A percentile compares a stretch with the other conserved stretches of the same genome.
phyloP scores from a whole-genome alignment of 2,888 invertebrate species.

The Lumbricus terrestris region DNA sequence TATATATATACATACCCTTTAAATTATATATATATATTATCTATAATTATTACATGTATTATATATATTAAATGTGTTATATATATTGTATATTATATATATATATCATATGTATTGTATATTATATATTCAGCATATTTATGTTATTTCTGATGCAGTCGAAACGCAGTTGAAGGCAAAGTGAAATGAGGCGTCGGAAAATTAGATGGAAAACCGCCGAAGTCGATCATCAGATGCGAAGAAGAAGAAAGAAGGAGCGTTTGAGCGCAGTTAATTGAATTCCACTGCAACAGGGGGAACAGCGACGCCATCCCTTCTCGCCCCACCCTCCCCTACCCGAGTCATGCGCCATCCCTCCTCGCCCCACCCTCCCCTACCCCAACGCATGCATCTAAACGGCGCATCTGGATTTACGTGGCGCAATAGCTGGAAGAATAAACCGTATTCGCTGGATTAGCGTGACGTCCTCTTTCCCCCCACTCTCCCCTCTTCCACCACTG shows the following conservation, averaged over 20 bases:
- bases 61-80: no score
- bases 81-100: neutral
- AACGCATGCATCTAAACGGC: neutral
- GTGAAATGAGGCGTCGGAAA: neutral
- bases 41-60: neutral
- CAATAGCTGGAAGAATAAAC: no score
- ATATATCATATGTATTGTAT: neutral
- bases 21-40: conserved; percentile 10
- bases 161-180: neutral
- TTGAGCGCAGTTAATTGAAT: neutral
- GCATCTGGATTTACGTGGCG: neutral
- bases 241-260: neutral
- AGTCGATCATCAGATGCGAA: neutral
- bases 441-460: neutral
- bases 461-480: neutral
- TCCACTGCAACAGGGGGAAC: neutral
- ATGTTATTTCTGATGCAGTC: neutral
- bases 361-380: neutral
- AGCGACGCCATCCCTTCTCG: neutral
- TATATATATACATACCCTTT: neutral
- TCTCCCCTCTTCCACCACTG: no score
- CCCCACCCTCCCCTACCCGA: no score
- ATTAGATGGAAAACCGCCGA: neutral
- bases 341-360: no score
- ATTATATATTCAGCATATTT: neutral